Conservation (phyloP, 2,888 invertebrate species). For the Osmoderma eremita region DNA sequence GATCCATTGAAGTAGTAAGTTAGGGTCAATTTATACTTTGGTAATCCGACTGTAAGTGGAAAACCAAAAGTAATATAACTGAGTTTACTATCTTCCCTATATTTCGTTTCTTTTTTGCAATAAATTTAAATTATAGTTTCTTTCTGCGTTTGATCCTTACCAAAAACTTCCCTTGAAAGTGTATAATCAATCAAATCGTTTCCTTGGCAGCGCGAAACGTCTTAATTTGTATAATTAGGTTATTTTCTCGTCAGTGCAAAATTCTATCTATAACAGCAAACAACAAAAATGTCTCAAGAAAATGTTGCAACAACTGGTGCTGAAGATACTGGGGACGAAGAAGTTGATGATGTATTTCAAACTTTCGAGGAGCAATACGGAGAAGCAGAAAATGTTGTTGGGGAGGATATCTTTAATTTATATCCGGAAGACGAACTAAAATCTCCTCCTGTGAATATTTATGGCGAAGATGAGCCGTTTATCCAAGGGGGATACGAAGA, state of each 20-base stretch:
- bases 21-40: no score
- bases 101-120: background rate
- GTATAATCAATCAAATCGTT: conserved; percentile 18
- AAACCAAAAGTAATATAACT: no score
- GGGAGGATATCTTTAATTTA: no score
- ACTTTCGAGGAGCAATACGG: background rate
- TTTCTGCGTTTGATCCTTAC: no score
- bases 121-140: background rate
- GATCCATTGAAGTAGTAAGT: no score
- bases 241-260: background rate
- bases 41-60: no score
- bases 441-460: background rate
- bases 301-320: background rate
- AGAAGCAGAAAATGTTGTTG: background rate
- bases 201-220: conserved; percentile 12
- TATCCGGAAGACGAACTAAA: background rate
- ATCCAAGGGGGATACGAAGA: conserved; percentile 3
- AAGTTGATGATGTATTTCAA: background rate
- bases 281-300: background rate
- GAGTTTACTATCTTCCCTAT: no score
- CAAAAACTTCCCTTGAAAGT: background rate
- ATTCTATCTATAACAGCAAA: background rate
- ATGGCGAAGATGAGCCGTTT: conserved; percentile 14
- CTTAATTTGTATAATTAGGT: conserved; percentile 8
- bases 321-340: background rate